Percentiles rank a stretch among this genome's conserved stretches.
Conservation (phyloP, 1,140 invertebrate species). For the Penaeus vannamei region DNA sequence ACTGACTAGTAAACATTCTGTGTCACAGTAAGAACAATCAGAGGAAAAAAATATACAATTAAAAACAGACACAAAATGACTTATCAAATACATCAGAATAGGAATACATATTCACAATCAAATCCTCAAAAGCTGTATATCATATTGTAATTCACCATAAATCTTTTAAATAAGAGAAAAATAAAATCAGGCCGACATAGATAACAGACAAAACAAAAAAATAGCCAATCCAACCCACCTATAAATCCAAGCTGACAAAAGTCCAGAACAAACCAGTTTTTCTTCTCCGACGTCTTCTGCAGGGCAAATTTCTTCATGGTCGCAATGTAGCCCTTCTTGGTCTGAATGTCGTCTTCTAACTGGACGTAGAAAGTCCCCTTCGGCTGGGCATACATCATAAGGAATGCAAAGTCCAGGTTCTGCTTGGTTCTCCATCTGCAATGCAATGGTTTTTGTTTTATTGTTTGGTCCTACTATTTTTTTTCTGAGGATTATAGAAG, state of each 20-base stretch:
- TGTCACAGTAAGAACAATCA: conserved; percentile 45
- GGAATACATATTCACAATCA: conserved; percentile 8
- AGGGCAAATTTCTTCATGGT: conserved; percentile 91
- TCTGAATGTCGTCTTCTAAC: conserved; percentile 95
- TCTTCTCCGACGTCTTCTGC: conserved; percentile 81
- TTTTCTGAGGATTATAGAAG: not conserved
- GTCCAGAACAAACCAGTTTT: conserved; percentile 93
- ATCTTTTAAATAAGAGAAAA: not conserved
- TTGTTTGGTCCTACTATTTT: not conserved
- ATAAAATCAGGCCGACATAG: conserved; percentile 13
- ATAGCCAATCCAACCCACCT: conserved; percentile 74
- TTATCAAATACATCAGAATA: conserved; percentile 35
- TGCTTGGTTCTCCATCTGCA: conserved; percentile 93
- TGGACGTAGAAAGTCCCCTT: conserved; percentile 77
- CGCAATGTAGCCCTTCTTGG: conserved; percentile 79
- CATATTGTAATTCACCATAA: no score
- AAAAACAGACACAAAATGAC: conserved; percentile 13
- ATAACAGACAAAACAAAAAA: conserved; percentile 37
- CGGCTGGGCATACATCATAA: conserved; percentile 94
- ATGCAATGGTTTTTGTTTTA: not conserved
- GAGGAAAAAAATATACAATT: not conserved
- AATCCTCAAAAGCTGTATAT: conserved; percentile 19
- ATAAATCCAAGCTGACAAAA: conserved; percentile 96
- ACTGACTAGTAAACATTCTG: not conserved
- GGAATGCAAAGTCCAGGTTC: conserved; percentile 94